A percentile compares a stretch with the other conserved stretches of the same genome.
These are phyloP conservation scores for Taurulus bubalis DNA, from an alignment of 2,113 vertebrate genomes.

Conservation along the genomic window DNA sequence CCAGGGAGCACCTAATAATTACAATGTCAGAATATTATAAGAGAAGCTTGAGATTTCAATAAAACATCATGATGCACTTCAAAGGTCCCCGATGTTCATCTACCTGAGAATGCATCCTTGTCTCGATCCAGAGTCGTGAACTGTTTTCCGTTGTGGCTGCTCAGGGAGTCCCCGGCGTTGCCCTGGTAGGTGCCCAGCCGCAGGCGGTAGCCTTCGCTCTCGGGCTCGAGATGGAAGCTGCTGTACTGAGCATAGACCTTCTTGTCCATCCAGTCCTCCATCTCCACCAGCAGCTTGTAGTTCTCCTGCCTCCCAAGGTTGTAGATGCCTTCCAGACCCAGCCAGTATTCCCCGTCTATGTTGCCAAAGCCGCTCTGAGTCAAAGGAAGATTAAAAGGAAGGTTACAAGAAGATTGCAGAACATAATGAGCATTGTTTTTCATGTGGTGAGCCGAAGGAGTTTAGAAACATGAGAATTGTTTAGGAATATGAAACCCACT, in stretches of 20 bases:
- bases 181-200: conserved; percentile 95
- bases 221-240: conserved; percentile 94
- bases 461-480: conserved; percentile 66
- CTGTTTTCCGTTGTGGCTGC: conserved; percentile 96
- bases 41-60: not conserved
- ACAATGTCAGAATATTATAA: not conserved
- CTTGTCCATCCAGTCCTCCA: conserved; percentile 98
- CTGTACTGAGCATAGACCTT: conserved; percentile 98
- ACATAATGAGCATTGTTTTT: conserved; percentile 47
- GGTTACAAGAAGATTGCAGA: conserved; percentile 50
- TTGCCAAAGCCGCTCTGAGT: conserved; percentile 97
- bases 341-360: conserved; percentile 95
- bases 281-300: conserved; percentile 93
- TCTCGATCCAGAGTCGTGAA: conserved; percentile 98
- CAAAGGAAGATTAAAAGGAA: conserved; percentile 69
- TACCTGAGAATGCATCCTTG: conserved; percentile 94
- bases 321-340: conserved; percentile 95
- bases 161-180: conserved; percentile 95
- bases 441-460: conserved; percentile 31
- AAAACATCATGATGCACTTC: not conserved
- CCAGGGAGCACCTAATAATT: not conserved
- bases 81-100: not conserved
- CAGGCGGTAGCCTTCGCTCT: conserved; percentile 91
- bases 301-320: conserved; percentile 93
- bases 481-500: conserved; percentile 42